Conservation (phyloP, 2,797 vertebrate genomes). For the Dicrostonyx torquatus region DNA sequence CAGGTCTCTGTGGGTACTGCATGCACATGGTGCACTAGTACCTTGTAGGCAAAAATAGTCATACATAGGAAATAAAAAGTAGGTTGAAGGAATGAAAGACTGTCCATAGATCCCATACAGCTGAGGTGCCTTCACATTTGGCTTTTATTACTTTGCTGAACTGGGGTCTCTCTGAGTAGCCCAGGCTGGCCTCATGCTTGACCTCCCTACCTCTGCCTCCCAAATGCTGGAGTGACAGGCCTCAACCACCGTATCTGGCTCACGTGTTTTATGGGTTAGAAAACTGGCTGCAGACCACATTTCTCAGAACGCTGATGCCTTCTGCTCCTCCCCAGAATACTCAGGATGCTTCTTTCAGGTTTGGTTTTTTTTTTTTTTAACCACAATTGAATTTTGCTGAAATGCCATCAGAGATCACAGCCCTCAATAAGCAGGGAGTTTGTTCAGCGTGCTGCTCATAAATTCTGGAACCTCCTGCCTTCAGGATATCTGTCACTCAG, state of each 20-base stretch:
- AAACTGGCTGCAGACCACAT: neutral
- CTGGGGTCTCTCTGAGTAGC: neutral
- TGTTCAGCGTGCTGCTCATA: neutral
- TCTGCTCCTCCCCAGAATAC: neutral
- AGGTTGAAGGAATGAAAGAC: neutral
- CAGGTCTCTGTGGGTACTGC: neutral
- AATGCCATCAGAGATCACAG: neutral
- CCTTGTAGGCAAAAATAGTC: neutral
- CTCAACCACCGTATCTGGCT: neutral
- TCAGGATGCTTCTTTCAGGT: neutral
- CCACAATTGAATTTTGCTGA: slow-evolving; percentile 42
- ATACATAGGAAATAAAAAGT: neutral
- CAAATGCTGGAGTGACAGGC: neutral
- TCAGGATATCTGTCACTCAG: neutral
- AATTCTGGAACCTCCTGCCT: neutral
- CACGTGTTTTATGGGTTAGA: neutral
- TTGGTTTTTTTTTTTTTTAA: neutral
- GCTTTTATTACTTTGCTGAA: neutral
- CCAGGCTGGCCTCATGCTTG: neutral
- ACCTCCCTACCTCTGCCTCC: neutral
- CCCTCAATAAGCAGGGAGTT: neutral
- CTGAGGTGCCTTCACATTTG: neutral
- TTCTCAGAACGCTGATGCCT: neutral
- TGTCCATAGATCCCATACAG: neutral
- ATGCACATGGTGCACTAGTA: neutral